Percentiles rank a stretch among this genome's conserved stretches.
These are phyloP conservation scores for Laothoe populi DNA, from an alignment of 2,888 invertebrate genomes.

Conservation along the genomic window DNA sequence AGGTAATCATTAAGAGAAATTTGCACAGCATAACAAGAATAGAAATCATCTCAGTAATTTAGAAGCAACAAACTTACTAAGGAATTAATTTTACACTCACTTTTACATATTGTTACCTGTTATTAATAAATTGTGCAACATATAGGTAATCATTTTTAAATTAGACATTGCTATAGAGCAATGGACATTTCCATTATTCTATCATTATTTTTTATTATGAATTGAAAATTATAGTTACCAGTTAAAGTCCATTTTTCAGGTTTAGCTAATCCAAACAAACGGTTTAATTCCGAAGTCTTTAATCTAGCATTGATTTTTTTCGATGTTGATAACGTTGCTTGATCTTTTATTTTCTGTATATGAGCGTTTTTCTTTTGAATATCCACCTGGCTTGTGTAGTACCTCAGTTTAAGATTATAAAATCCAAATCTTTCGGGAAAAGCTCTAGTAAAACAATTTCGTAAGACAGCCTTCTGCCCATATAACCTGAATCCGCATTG, in stretches of 20 bases:
- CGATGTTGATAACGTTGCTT: constrained; percentile 53
- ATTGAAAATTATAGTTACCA: constrained; percentile 58
- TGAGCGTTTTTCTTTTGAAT: constrained; percentile 64
- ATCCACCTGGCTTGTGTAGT: constrained; percentile 71
- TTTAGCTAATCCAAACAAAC: constrained; percentile 84
- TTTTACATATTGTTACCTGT: no score
- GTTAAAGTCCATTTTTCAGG: constrained; percentile 87
- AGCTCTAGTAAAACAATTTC: constrained; percentile 68
- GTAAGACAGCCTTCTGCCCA: constrained; percentile 60
- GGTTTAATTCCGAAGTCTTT: constrained; percentile 82
- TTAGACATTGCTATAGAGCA: background rate
- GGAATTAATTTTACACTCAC: no score
- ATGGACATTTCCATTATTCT: background rate
- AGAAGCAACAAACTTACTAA: no score
- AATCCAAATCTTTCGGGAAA: constrained; percentile 55
- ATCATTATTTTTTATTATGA: background rate
- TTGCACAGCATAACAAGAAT: no score
- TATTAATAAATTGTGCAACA: no score
- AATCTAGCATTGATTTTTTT: constrained; percentile 77
- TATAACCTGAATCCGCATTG: constrained; percentile 72
- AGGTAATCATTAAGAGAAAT: no score
- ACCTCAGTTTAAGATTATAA: constrained; percentile 59
- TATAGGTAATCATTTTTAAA: no score
- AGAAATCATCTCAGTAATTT: no score
- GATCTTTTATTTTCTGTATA: constrained; percentile 56